A percentile compares a stretch with the other conserved stretches of the same genome.
phyloP scores from a whole-genome alignment of 2,888 invertebrate genomes.

The Hydrotaea cyrtoneurina region DNA sequence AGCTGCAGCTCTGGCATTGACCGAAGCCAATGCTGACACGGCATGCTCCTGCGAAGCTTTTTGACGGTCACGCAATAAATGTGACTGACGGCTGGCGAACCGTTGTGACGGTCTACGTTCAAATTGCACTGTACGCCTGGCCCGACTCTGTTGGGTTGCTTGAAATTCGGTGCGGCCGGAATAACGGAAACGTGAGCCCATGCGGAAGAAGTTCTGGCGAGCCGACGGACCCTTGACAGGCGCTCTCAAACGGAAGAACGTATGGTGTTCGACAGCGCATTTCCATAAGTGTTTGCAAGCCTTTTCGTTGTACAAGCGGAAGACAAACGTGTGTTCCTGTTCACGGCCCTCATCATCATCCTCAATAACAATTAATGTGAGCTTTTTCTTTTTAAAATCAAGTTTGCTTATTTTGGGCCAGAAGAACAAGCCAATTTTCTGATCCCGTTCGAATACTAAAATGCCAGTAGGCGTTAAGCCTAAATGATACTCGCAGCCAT shows the following conservation, averaged over 20 bases:
- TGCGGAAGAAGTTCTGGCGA: constrained; percentile 97
- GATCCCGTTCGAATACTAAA: constrained; percentile 96
- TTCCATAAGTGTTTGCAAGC: constrained; percentile 99
- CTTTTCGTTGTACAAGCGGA: constrained; percentile 96
- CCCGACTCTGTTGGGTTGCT: constrained; percentile 94
- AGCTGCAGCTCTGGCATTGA: constrained; percentile 76
- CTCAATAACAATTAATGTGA: constrained; percentile 98
- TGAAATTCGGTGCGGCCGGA: constrained; percentile 99
- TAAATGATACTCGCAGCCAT: constrained; percentile 96
- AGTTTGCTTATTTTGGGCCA: constrained; percentile 99
- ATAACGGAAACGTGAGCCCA: constrained; percentile 96
- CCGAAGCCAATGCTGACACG: constrained; percentile 74
- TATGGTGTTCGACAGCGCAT: constrained; percentile 99
- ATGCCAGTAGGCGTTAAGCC: constrained; percentile 99
- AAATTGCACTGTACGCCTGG: constrained; percentile 96
- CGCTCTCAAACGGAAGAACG: constrained; percentile 96
- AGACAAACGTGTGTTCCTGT: constrained; percentile 99
- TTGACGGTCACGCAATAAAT: constrained; percentile 90
- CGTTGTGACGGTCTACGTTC: constrained; percentile 98
- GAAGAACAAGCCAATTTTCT: constrained; percentile 99
- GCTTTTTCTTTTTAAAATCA: constrained; percentile 98
- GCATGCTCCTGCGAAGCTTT: constrained; percentile 78
- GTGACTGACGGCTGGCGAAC: constrained; percentile 95
- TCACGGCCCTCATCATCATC: constrained; percentile 98
- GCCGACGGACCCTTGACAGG: constrained; percentile 94